Evolutionary conservation across 2,888 invertebrate species (phyloP).

Genomic region (Macrostomum cliftonense): DNA sequence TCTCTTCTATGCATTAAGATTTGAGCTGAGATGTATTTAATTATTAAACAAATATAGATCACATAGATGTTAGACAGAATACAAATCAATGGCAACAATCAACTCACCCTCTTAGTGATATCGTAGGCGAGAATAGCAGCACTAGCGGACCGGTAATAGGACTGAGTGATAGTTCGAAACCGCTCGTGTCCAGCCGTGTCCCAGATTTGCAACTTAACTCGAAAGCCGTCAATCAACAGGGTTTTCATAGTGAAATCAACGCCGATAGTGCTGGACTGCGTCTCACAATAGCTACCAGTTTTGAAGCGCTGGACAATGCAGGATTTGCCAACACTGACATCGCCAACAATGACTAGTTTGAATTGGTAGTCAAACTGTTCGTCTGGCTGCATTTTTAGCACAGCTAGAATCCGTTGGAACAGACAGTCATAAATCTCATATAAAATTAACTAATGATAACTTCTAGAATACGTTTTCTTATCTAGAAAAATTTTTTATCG

Average conservation of each 20-base stretch:
- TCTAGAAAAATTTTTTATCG: too few species aligned
- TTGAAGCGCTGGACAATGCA: constrained; percentile 84
- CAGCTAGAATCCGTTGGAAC: too few species aligned
- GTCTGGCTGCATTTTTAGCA: constrained; percentile 28
- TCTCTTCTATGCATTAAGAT: too few species aligned
- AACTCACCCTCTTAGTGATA: constrained; percentile 52
- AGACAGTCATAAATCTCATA: too few species aligned
- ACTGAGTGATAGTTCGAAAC: constrained; percentile 85
- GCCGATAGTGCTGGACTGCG: constrained; percentile 81
- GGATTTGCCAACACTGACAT: constrained; percentile 51
- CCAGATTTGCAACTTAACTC: constrained; percentile 88
- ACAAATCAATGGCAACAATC: too few species aligned
- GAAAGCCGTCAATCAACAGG: constrained; percentile 71
- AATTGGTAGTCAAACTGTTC: constrained; percentile 69
- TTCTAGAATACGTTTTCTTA: too few species aligned
- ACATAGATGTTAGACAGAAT: too few species aligned
- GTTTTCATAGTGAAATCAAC: constrained; percentile 98
- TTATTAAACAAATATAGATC: too few species aligned
- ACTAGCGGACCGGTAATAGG: constrained; percentile 86
- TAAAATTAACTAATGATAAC: too few species aligned
- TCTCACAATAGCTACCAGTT: constrained; percentile 75
- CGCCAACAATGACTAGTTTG: constrained; percentile 75
- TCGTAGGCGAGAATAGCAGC: constrained; percentile 92
- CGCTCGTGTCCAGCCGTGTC: constrained; percentile 90
- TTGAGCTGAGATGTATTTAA: too few species aligned